Evolutionary conservation across 2,113 vertebrate genomes (phyloP).

Genomic region (Pungitius pungitius): DNA sequence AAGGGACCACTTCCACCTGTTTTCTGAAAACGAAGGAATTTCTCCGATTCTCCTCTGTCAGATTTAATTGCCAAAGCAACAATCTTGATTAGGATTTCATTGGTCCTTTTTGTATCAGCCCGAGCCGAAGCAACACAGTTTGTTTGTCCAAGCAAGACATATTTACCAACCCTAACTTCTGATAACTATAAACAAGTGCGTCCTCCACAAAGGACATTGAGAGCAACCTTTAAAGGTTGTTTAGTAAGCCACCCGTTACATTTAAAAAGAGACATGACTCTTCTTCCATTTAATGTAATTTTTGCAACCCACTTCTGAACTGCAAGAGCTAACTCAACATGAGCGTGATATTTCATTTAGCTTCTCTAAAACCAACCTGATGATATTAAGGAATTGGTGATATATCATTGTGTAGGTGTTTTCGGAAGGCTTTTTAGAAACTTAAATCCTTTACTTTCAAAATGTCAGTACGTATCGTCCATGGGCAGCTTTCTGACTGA

Average conservation of each 20-base stretch:
- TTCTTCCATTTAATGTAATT: not conserved
- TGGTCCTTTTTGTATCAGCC: conserved; percentile 47
- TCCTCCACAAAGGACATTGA: conserved; percentile 38
- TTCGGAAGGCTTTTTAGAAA: conserved; percentile 8
- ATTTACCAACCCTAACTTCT: conserved; percentile 52
- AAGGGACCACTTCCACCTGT: conserved; percentile 10
- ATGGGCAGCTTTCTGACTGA: conserved; percentile 35
- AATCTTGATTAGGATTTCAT: conserved; percentile 72
- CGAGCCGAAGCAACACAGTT: conserved; percentile 28
- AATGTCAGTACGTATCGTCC: conserved; percentile 16
- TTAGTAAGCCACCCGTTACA: conserved; percentile 35
- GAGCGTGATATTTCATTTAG: not conserved
- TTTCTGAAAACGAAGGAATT: conserved; percentile 34
- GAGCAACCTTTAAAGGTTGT: conserved; percentile 37
- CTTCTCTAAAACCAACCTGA: not conserved
- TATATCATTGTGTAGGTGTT: not conserved
- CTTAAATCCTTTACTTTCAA: conserved; percentile 21
- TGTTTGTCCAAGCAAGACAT: conserved; percentile 63
- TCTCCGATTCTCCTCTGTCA: conserved; percentile 58
- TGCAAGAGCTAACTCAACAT: not conserved
- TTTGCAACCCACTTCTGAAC: not conserved
- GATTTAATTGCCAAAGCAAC: conserved; percentile 68
- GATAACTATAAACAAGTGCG: conserved; percentile 47
- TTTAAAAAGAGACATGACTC: conserved; percentile 10
- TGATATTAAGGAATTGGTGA: not conserved